Conservation (phyloP, 2,113 vertebrate species). For the Corythornis vintsioides region DNA sequence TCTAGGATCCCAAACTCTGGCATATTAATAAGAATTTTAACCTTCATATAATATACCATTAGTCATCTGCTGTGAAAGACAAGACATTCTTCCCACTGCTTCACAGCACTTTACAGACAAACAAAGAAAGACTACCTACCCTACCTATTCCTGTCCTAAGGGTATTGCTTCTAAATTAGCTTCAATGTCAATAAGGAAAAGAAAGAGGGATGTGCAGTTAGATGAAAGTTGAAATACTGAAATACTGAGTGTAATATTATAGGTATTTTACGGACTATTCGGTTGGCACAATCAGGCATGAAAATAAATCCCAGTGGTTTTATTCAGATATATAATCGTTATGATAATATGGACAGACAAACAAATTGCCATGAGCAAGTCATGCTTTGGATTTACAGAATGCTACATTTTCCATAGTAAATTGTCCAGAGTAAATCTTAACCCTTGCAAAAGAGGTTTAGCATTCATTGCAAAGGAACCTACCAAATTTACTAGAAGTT, state of each 20-base stretch:
- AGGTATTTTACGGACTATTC: not conserved
- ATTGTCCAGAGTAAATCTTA: not conserved
- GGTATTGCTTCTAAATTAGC: slow-evolving; percentile 2
- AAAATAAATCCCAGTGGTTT: not conserved
- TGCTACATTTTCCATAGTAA: not conserved
- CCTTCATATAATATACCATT: not conserved
- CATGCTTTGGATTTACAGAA: not conserved
- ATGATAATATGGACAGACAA: not conserved
- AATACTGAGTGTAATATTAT: not conserved
- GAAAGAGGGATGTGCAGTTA: not conserved
- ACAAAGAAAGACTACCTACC: not conserved
- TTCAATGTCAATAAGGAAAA: not conserved
- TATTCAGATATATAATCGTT: not conserved
- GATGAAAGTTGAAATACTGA: not conserved
- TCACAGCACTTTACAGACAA: not conserved
- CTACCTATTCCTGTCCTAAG: not conserved
- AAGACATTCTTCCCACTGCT: not conserved
- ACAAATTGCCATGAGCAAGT: not conserved
- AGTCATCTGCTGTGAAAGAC: not conserved
- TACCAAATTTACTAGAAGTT: not conserved
- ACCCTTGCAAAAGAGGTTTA: not conserved
- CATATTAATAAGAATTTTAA: not conserved
- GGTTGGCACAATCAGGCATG: not conserved
- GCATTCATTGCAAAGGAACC: not conserved
- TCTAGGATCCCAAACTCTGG: not conserved